Evolutionary conservation across 2,888 invertebrate species (phyloP), one percentile per base, ranked within the genome.

Genomic region (Lagria hirta): DNA sequence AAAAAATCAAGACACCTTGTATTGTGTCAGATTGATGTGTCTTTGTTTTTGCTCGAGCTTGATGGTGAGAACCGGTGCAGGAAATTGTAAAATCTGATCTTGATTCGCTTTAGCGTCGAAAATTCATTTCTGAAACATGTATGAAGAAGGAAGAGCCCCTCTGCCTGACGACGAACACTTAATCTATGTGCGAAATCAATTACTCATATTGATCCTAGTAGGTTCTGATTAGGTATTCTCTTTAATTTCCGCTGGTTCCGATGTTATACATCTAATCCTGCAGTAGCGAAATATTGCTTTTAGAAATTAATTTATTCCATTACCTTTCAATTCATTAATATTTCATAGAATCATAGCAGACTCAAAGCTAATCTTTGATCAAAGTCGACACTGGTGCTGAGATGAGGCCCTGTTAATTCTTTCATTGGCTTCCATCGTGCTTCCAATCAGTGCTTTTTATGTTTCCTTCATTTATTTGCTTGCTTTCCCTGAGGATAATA

Each of bases 221-320:
- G 54, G 57, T 62, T 54, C 64, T 70, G 71, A 73, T 73, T 73
- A 73, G 69, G 61, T 66, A 73, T 73, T 73, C 72, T 69, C 72
- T 73, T 73, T 72, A 73, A 73, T 73, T 72, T 72, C 71, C 72
- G 69, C 66, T 53, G 59, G 61, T 62, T 62, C 59, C 63, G 62
- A 63, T 61, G 62, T 58, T 36, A 24, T 36, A 38, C 43, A 43
- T 43, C 65, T 68, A 68, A 69, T 68, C 68, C 68, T 61, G 57
- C 52, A 54, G 46, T 47, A 55, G 65, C 68, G 69, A 71, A 72
- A 71, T 72, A 72, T 72, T 69, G 72, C 73, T 72, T 73, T 73
- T 70, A 73, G 72, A 71, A 73, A 73, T 73, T 73, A 73, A 73
- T 73, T 73, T 73, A 73, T 73, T 73, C 73, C 73, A 73, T 73